These are phyloP conservation scores for Telenomus remus DNA, from an alignment of 1,140 invertebrate species.

Conservation along the genomic window DNA sequence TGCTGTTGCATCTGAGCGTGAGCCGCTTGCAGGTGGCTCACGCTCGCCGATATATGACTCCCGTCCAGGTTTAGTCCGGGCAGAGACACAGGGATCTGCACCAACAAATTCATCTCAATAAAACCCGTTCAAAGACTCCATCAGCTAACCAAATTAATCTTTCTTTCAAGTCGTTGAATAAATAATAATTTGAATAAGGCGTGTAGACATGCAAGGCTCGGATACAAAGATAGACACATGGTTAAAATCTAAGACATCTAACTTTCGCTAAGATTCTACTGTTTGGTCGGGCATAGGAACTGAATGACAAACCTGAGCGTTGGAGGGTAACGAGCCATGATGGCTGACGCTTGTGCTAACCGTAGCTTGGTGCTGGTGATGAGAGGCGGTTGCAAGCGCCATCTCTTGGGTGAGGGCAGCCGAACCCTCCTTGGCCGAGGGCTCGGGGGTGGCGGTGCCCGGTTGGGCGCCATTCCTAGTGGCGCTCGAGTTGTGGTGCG, in stretches of 20 bases:
- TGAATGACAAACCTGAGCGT: conserved; percentile 69
- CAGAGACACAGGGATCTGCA: conserved; percentile 72
- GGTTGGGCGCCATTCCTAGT: conserved; percentile 54
- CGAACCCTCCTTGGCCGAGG: conserved; percentile 64
- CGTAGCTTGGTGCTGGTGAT: conserved; percentile 70
- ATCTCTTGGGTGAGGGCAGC: conserved; percentile 69
- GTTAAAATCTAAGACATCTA: not conserved
- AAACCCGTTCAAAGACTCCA: not conserved
- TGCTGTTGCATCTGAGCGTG: conserved; percentile 74
- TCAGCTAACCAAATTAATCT: no score
- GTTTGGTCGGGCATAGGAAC: no score
- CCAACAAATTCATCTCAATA: not conserved
- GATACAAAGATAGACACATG: not conserved
- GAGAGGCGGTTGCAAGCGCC: conserved; percentile 65
- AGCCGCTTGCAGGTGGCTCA: conserved; percentile 72
- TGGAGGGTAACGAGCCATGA: conserved; percentile 67
- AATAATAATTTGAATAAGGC: no score
- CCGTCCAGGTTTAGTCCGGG: conserved; percentile 72
- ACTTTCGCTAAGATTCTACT: no score
- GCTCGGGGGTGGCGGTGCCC: conserved; percentile 45
- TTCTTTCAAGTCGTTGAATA: no score
- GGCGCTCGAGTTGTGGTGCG: conserved; percentile 67
- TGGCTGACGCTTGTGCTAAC: conserved; percentile 70
- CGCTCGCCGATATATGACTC: conserved; percentile 68
- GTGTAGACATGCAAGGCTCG: not conserved